Evolutionary conservation across 2,797 vertebrate species (phyloP).

Genomic region (Pygocentrus nattereri): DNA sequence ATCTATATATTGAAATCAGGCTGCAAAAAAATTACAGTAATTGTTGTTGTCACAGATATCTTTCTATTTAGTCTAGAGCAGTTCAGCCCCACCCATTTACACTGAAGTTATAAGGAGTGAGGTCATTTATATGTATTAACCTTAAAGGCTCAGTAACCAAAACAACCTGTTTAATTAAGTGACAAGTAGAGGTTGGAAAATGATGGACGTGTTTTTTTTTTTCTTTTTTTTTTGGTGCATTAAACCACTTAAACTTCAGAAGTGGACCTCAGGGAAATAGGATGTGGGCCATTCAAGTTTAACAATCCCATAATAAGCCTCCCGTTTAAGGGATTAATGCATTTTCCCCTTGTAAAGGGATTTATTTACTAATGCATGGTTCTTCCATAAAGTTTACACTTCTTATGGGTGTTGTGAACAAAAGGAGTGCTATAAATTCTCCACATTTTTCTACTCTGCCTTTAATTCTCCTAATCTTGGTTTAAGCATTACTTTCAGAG

Average conservation of each 20-base stretch:
- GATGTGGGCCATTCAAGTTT: too few species aligned
- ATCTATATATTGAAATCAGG: too few species aligned
- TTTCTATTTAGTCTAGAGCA: background rate
- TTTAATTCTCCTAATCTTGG: background rate
- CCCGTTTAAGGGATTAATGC: background rate
- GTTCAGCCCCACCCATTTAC: background rate
- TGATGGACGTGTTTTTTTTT: too few species aligned
- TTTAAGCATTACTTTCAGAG: background rate
- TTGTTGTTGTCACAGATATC: too few species aligned
- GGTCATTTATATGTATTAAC: background rate
- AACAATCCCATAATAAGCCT: too few species aligned
- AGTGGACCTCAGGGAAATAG: too few species aligned
- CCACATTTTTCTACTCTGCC: background rate
- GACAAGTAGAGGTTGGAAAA: too few species aligned
- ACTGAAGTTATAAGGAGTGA: background rate
- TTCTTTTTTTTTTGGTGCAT: too few species aligned
- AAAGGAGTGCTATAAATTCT: conserved; percentile 3
- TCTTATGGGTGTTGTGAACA: background rate
- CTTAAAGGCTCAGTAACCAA: too few species aligned
- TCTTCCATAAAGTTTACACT: background rate
- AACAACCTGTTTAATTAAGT: too few species aligned
- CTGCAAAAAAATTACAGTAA: too few species aligned
- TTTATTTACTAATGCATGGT: background rate
- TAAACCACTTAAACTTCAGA: too few species aligned
- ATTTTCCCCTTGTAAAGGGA: background rate